A percentile compares a stretch with the other conserved stretches of the same genome.
Evolutionary conservation across 2,888 invertebrate species (phyloP).

Genomic region (Teleiodes luculella): DNA sequence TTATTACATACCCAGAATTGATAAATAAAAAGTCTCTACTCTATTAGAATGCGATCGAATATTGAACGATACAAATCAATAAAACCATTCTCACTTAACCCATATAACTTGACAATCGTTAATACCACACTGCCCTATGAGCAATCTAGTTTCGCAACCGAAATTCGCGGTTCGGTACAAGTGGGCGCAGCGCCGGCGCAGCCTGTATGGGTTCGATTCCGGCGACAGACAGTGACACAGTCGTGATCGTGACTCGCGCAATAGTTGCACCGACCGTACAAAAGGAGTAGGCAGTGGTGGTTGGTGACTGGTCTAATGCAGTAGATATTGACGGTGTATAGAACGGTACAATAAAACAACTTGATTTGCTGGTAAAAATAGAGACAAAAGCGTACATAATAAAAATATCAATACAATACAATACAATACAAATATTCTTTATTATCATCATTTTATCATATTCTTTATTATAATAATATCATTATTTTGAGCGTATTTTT

Average conservation of each 20-base stretch:
- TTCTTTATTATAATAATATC: too few relatives aligned
- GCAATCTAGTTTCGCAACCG: constrained; percentile 19
- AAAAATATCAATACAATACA: too few relatives aligned
- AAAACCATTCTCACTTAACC: not conserved
- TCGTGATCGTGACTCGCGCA: constrained; percentile 49
- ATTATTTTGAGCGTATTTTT: too few relatives aligned
- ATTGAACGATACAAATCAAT: not conserved
- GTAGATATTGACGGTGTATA: too few relatives aligned
- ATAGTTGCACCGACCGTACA: constrained; percentile 20
- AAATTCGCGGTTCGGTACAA: constrained; percentile 33
- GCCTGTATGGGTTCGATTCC: constrained; percentile 31
- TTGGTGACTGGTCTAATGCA: not conserved
- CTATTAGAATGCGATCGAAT: too few relatives aligned
- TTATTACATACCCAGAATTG: too few relatives aligned
- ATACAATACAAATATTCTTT: too few relatives aligned
- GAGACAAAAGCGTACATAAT: too few relatives aligned
- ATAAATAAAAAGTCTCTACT: too few relatives aligned
- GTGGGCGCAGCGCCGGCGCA: constrained; percentile 38
- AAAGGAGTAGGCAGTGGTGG: not conserved
- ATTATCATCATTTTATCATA: too few relatives aligned
- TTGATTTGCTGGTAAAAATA: too few relatives aligned
- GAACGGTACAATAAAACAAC: too few relatives aligned
- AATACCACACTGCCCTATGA: constrained; percentile 4
- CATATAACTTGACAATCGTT: constrained; percentile 1
- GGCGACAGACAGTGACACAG: constrained; percentile 28